Base-by-base conservation (phyloP, 2,797 vertebrate genomes). In the Nasua narica region DNA sequence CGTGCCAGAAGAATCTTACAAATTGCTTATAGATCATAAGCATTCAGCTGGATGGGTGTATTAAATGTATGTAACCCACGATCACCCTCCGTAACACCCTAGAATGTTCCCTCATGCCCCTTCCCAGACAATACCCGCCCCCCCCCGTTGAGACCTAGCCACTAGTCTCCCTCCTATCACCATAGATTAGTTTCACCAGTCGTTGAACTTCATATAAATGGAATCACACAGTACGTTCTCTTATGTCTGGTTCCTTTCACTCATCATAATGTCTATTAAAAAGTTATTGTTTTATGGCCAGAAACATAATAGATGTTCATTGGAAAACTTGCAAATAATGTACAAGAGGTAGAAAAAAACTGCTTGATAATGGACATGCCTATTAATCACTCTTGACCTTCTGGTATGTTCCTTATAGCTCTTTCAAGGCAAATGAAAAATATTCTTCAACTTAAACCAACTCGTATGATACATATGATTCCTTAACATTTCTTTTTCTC, bases 1-100 rank as follows among this genome's bases (percentile, higher is more conserved):
- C 5, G 27, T 7, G 11, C 52, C n/a, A 2, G 9, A 92, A 40
- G 78, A 58, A 58, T 27, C 54, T 56, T 56, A 56, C 3, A 25
- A 56, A 25, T 56, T 56, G 48, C 2, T 11, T 16, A 21, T 21
- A 40, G 3, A 43, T 35, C 18, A 5, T n/a, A 58, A 58, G 35
- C 14, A 7, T 48, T 78, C 46, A 18, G 32, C 27, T 60, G 67
- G 32, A 2, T 10, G 48, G 1, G 1, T 16, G 40, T 32, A 18
- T 21, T 29, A 7, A 25, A 1, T 0, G 3, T 16, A 7, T 0
- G 3, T 7, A 23, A 23, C 29, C 46, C 2, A 5, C 0, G 11
- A 35, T 13, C 65, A 23, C 69, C 25, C 0, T 2, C 14, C 0
- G 1, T 0, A 4, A 2, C 52, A 54, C 50, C 32, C 78, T 54